Evolutionary conservation across 2,113 vertebrate genomes (phyloP), one percentile per base, ranked within the genome.

Genomic region (Rhinopomastus cyanomelas): DNA sequence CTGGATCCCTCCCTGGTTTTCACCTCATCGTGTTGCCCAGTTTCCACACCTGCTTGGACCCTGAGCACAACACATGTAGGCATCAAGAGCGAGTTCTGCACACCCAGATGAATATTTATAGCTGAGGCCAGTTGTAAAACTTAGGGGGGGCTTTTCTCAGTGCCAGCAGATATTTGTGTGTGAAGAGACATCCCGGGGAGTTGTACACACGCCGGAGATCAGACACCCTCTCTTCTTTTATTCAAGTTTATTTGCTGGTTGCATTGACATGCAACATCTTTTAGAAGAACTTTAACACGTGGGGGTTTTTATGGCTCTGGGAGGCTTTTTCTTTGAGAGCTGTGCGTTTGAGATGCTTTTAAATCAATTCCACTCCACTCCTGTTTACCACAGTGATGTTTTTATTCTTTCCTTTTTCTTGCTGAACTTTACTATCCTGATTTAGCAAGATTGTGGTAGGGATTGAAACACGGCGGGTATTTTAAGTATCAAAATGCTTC

Each of bases 11-110:
- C 30, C 49, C 52, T 55, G 71, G 18, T 15, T 56, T 62, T 30
- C 1, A 7, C 1, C 1, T 0, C 51, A 5, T 57, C 46, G 1
- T 36, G 49, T 16, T 30, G 72, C 30, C 25, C 8, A 29, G 12
- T 56, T 69, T 74, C 62, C 29, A 6, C 26, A 0, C 2, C 66
- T 37, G 7, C 52, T 55, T 73, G 4, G 32, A 16, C 37, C 51
- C 30, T 32, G 49, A 44, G 52, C 53, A 13, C 1, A 0, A 6
- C 46, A 8, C 0, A 0, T 12, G 30, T 13, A 22, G 69, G 3
- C 30, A 76, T 75, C 71, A 44, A 14, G 3, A 57, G 55, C 19
- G 65, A 75, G 91, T 73, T 65, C 62, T 57, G 36, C 71, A 68
- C 39, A 19, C 37, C 46, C 36, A 57, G 34, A 59, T 29, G 30